Evolutionary conservation across 2,113 vertebrate genomes (phyloP).

Genomic region (Microtus richardsoni): DNA sequence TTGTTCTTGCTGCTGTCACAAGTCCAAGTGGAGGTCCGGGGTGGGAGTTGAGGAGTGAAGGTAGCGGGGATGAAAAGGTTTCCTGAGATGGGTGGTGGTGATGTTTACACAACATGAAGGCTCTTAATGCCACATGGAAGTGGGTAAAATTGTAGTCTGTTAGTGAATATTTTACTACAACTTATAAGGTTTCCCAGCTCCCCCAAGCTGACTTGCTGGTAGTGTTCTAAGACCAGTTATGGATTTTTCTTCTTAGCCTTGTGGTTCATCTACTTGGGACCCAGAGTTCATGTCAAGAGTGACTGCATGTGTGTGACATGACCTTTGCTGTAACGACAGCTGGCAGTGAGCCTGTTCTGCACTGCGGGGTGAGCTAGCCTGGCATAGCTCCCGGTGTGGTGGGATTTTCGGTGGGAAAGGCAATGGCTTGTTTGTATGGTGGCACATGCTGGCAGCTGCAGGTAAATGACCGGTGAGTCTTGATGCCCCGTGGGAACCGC

Average conservation of each 20-base stretch:
- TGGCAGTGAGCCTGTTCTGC: neutral
- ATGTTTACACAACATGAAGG: too few relatives aligned
- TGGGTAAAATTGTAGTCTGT: neutral
- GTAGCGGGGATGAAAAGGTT: neutral
- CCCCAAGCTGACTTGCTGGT: neutral
- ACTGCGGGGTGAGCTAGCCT: neutral
- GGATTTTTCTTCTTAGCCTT: neutral
- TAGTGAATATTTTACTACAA: neutral
- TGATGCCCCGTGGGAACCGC: neutral
- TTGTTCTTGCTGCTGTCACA: neutral
- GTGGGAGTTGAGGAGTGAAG: neutral
- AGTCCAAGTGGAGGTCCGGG: neutral
- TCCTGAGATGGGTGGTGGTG: neutral
- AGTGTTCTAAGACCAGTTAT: neutral
- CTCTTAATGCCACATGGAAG: too few relatives aligned
- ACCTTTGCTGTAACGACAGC: neutral
- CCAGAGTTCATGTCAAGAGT: neutral
- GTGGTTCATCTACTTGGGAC: neutral
- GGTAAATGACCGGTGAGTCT: neutral
- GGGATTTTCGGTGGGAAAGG: neutral
- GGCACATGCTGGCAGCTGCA: neutral
- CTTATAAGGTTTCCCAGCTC: neutral
- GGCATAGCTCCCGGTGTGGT: neutral
- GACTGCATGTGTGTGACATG: neutral
- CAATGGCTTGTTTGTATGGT: slow-evolving; percentile 10